Base-by-base conservation (phyloP, 2,113 vertebrate species). In the Odontesthes bonariensis region DNA sequence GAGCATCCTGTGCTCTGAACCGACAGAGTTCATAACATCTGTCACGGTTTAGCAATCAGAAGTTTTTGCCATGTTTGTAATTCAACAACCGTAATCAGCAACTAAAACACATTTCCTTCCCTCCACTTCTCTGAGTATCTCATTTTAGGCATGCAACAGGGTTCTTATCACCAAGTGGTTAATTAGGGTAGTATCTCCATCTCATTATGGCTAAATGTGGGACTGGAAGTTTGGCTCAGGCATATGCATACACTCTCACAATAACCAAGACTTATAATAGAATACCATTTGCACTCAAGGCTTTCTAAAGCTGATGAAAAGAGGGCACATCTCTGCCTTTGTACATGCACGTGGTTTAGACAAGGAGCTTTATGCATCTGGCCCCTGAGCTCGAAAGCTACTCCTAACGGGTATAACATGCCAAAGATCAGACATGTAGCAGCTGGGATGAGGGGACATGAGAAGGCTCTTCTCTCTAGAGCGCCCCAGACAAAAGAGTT, bases 401-500 rank as follows among this genome's bases (percentile, higher is more conserved):
- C 35, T 38, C 10, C 35, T 38, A 38, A 8, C 5, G 35, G 35
- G 35, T 2, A 38, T 38, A 38, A 38, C 35, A 38, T 38, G 35
- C 35, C 35, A 27, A 27, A 27, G 27, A 19, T 33, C 23, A 57
- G 27, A 69, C 40, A 23, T 38, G 44, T 17, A 9, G 6, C 17
- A 57, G 5, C 13, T 19, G n/a, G 17, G n/a, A 27, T 27, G 27
- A 27, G 3, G 1, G 27, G 27, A 27, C 27, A 38, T 38, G 35
- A 38, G 35, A 38, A 38, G 35, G 35, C 35, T 35, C 35, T 35
- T 35, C 35, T 35, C 8, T 35, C 35, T 4, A 46, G 22, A 55
- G 27, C 14, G 8, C 20, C 4, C 11, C 6, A 22, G 19, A 49
- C 56, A 4, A 40, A 73, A 33, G 52, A 79, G 86, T 71, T 84